Percentiles rank a stretch among this genome's conserved stretches.
phyloP scores from a whole-genome alignment of 1,140 invertebrate genomes.

The Drosophila ficusphila region DNA sequence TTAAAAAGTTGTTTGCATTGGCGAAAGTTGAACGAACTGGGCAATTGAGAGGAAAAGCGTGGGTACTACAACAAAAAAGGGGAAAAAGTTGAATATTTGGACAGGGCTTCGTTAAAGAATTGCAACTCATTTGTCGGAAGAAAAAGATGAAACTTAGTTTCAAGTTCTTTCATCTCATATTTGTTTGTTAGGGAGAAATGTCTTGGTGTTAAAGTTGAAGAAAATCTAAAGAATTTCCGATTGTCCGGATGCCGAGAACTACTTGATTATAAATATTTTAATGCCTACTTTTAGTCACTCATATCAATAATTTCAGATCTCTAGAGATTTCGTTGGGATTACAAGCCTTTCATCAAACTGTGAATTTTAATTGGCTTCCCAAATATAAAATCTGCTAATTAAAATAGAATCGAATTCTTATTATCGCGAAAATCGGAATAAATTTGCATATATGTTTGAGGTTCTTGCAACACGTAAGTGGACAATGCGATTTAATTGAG shows the following conservation, averaged over 20 bases:
- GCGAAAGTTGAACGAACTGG: slow-evolving; percentile 54
- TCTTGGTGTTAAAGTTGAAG: too few relatives aligned
- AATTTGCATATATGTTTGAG: background rate
- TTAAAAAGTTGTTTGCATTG: slow-evolving; percentile 61
- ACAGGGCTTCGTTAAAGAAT: slow-evolving; percentile 26
- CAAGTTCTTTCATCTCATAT: slow-evolving; percentile 1
- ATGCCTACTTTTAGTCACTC: too few relatives aligned
- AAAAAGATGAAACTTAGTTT: slow-evolving; percentile 2
- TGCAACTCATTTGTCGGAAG: slow-evolving; percentile 34
- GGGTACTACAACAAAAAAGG: background rate
- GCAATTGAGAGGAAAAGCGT: background rate
- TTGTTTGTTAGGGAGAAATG: background rate
- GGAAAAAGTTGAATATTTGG: background rate
- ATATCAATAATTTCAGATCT: too few relatives aligned
- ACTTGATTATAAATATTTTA: too few relatives aligned
- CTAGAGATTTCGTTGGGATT: too few relatives aligned
- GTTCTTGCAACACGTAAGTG: background rate
- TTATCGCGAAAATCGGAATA: background rate
- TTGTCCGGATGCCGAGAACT: too few relatives aligned
- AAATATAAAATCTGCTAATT: too few relatives aligned
- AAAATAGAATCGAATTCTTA: background rate
- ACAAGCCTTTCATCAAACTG: too few relatives aligned
- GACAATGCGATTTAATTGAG: slow-evolving; percentile 49
- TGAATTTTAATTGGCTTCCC: too few relatives aligned
- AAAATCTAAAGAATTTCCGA: too few relatives aligned